A percentile compares a stretch with the other conserved stretches of the same genome.
Evolutionary conservation across 1,140 invertebrate species (phyloP).

Genomic region (Ceratosolen fusciceps): DNA sequence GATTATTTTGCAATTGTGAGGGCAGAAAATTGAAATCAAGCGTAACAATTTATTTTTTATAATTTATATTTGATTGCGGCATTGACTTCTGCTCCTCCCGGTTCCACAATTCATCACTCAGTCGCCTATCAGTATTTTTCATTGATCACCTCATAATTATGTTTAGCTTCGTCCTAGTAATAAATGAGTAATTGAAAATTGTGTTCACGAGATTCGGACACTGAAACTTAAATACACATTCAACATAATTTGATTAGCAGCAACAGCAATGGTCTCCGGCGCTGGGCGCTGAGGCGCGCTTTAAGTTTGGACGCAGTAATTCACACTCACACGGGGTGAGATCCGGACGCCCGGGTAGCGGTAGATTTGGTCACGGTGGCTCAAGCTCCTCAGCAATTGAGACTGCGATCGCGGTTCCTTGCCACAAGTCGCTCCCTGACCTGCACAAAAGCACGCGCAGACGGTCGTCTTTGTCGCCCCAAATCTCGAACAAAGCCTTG

Average conservation of each 20-base stretch:
- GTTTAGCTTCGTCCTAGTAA: too few relatives aligned
- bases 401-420: conserved; percentile 49
- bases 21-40: too few relatives aligned
- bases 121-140: too few relatives aligned
- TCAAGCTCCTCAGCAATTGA: conserved; percentile 13
- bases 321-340: conserved; percentile 74
- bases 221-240: too few relatives aligned
- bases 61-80: too few relatives aligned
- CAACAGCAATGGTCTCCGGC: not conserved
- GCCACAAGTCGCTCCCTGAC: conserved; percentile 89
- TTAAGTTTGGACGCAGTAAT: conserved; percentile 75
- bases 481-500: conserved; percentile 65
- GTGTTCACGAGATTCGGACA: too few relatives aligned
- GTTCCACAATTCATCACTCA: too few relatives aligned
- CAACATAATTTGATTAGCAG: not conserved
- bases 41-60: too few relatives aligned
- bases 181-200: too few relatives aligned
- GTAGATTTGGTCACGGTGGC: conserved; percentile 23
- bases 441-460: conserved; percentile 79
- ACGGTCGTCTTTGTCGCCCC: conserved; percentile 70
- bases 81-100: too few relatives aligned
- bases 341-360: conserved; percentile 63
- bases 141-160: too few relatives aligned
- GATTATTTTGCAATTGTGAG: too few relatives aligned
- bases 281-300: conserved; percentile 52